Evolutionary conservation across 2,888 invertebrate species (phyloP).

Genomic region (Lysandra bellargus): DNA sequence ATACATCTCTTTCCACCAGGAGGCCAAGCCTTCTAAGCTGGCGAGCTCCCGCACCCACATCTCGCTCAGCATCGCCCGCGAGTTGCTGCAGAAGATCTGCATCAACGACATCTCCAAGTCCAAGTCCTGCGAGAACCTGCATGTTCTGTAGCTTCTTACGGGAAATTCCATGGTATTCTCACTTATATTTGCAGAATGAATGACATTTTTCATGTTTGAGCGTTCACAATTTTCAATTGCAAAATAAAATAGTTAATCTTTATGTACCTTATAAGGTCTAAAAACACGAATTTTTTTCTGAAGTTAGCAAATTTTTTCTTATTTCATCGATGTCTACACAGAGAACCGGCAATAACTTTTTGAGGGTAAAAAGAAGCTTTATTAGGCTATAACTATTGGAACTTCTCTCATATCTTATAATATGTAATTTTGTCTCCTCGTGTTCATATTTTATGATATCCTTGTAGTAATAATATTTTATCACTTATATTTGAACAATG

Average conservation of each 20-base stretch:
- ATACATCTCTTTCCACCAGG: conserved; percentile 48
- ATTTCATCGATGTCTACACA: not conserved
- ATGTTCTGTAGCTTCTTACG: conserved; percentile 82
- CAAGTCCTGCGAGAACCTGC: conserved; percentile 92
- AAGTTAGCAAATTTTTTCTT: not conserved
- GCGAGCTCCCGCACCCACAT: conserved; percentile 90
- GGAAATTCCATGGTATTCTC: conserved; percentile 28
- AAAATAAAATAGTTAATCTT: not conserved
- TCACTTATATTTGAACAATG: not conserved
- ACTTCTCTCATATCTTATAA: not conserved
- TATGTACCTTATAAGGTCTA: not conserved
- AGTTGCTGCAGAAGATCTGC: conserved; percentile 91
- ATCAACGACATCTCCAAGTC: conserved; percentile 91
- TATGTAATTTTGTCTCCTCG: conserved; percentile 7
- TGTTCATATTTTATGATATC: not conserved
- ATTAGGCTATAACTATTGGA: conserved; percentile 30
- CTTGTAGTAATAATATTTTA: not conserved
- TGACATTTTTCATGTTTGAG: not conserved
- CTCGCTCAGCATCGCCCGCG: conserved; percentile 89
- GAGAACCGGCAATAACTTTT: conserved; percentile 4
- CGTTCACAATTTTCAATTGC: not conserved
- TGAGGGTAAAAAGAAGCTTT: conserved; percentile 34
- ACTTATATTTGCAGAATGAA: not conserved
- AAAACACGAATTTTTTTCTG: not conserved
- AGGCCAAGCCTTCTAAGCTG: conserved; percentile 82